Percentiles rank a stretch among this genome's conserved stretches.
Conservation (phyloP, 2,113 vertebrate species). For the Bujurquina vittata region DNA sequence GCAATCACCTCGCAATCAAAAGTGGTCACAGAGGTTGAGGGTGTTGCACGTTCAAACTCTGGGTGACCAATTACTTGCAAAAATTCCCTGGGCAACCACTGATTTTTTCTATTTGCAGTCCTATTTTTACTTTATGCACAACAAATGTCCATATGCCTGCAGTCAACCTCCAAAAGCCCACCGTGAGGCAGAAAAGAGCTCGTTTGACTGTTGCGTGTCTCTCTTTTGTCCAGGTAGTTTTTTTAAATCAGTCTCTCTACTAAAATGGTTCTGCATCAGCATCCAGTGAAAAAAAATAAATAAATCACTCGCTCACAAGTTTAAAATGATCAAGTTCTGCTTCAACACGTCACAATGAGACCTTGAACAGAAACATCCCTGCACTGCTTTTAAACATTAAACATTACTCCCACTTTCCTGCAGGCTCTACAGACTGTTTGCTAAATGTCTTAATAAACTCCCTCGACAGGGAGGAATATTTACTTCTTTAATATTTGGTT, state of each 20-base stretch:
- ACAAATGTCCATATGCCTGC: neutral
- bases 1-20: fast-evolving
- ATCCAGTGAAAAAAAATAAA: too few species aligned
- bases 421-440: neutral
- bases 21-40: fast-evolving
- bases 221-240: neutral
- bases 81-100: neutral
- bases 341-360: neutral
- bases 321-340: neutral
- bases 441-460: constrained; percentile 7
- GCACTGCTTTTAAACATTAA: neutral
- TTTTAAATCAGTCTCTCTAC: neutral
- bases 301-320: too few species aligned
- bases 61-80: neutral
- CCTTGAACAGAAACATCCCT: neutral
- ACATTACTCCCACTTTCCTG: constrained; percentile 20
- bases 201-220: neutral
- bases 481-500: constrained; percentile 16
- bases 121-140: neutral
- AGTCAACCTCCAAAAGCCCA: too few species aligned
- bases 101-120: neutral
- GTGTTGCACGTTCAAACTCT: neutral
- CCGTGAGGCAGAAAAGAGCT: neutral
- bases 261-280: too few species aligned
- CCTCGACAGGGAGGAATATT: neutral